Conservation (phyloP, 2,888 invertebrate species). For the Noctua comes region DNA sequence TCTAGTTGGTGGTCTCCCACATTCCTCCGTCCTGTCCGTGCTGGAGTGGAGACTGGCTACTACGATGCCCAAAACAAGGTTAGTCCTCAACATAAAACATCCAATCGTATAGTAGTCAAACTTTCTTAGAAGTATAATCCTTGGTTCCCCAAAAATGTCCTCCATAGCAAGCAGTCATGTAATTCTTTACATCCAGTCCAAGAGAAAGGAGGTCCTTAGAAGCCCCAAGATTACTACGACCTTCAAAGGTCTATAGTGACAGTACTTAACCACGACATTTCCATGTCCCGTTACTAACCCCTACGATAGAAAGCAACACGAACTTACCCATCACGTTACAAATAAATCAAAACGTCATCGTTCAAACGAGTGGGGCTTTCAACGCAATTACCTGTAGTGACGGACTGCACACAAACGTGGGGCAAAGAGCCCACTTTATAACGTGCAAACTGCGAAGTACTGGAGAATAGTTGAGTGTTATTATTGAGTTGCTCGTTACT, state of each 20-base stretch:
- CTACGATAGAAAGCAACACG: slow-evolving; percentile 61
- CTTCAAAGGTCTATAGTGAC: slow-evolving; percentile 25
- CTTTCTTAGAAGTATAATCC: not conserved
- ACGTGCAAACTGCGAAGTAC: slow-evolving; percentile 57
- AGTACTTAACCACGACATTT: slow-evolving; percentile 32
- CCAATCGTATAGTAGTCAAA: not conserved
- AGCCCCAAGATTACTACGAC: slow-evolving; percentile 2
- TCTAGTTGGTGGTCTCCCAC: too few species aligned
- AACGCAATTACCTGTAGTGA: slow-evolving; percentile 68
- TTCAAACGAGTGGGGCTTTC: slow-evolving; percentile 63
- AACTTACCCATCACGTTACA: slow-evolving; percentile 68
- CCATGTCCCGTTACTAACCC: slow-evolving; percentile 30
- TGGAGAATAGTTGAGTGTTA: slow-evolving; percentile 52
- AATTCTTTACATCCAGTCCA: not conserved
- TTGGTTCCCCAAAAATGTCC: not conserved
- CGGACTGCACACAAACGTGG: slow-evolving; percentile 56
- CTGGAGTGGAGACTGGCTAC: too few species aligned
- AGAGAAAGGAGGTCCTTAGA: not conserved
- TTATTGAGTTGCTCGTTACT: slow-evolving; percentile 50
- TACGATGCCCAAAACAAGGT: not conserved
- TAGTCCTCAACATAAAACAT: not conserved
- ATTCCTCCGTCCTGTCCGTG: too few species aligned
- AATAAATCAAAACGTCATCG: slow-evolving; percentile 69
- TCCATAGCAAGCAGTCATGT: not conserved
- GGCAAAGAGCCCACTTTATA: slow-evolving; percentile 62